A percentile compares a stretch with the other conserved stretches of the same genome.
These are phyloP conservation scores for Himalopsyche tibetana DNA, from an alignment of 2,888 invertebrate species.

Conservation along the genomic window DNA sequence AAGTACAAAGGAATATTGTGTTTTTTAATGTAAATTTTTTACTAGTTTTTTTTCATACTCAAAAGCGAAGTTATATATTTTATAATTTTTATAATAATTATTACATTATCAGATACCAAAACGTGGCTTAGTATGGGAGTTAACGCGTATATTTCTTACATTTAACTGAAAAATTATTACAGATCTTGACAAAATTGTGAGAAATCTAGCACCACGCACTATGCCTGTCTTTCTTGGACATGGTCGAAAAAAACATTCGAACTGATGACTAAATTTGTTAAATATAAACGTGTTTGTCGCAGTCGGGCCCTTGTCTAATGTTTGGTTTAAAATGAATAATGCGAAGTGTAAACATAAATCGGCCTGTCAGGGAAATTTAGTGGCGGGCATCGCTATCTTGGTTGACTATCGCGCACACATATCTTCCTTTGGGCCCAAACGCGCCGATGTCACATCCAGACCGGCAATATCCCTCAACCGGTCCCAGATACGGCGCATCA, in stretches of 20 bases:
- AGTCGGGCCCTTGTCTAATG: constrained; percentile 37
- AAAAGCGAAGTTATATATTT: too few species aligned
- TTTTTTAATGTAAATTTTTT: too few species aligned
- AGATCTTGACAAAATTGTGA: background rate
- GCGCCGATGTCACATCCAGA: constrained; percentile 53
- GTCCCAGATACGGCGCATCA: background rate
- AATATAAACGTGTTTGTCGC: constrained; percentile 37
- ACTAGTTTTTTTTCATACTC: too few species aligned
- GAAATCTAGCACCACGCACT: background rate
- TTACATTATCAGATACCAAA: too few species aligned
- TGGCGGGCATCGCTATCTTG: constrained; percentile 55
- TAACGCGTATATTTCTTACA: too few species aligned
- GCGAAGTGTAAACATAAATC: constrained; percentile 53
- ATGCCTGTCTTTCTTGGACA: background rate
- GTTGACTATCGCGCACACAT: constrained; percentile 63
- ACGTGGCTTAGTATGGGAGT: too few species aligned
- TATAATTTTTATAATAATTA: too few species aligned
- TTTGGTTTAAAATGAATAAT: constrained; percentile 54
- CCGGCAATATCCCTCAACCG: constrained; percentile 61
- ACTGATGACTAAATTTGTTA: constrained; percentile 31
- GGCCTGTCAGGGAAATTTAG: constrained; percentile 57
- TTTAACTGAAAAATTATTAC: too few species aligned
- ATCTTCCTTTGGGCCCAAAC: constrained; percentile 53
- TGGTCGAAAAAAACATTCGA: constrained; percentile 4
- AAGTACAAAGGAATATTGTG: too few species aligned